A percentile compares a stretch with the other conserved stretches of the same genome.
These are phyloP conservation scores for Alloscopus bannaensis DNA, from an alignment of 2,888 invertebrate species.

Conservation along the genomic window DNA sequence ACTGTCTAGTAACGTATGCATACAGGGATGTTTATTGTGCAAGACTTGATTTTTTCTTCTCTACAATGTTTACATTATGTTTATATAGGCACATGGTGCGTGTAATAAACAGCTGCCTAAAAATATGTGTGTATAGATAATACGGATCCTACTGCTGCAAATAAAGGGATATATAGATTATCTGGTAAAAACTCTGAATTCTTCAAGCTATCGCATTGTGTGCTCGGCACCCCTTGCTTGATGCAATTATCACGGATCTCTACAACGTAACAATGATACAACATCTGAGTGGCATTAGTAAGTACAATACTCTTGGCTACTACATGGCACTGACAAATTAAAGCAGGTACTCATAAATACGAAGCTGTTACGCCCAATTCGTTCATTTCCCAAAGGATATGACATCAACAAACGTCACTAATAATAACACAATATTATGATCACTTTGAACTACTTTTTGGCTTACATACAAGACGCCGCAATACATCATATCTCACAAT, in stretches of 20 bases:
- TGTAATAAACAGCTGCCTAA: too few relatives aligned
- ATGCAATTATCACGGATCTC: background rate
- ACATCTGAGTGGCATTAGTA: background rate
- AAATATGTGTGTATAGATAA: background rate
- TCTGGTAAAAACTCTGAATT: too few relatives aligned
- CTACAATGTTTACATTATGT: too few relatives aligned
- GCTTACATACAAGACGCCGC: slow-evolving; percentile 5
- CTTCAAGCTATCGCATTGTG: too few relatives aligned
- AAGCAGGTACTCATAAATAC: slow-evolving; percentile 47
- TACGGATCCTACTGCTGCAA: background rate
- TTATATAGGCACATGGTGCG: too few relatives aligned
- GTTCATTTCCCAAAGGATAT: slow-evolving; percentile 54
- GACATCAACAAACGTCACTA: slow-evolving; percentile 40
- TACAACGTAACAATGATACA: slow-evolving; percentile 1
- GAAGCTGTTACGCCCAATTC: slow-evolving; percentile 56
- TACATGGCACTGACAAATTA: slow-evolving; percentile 47
- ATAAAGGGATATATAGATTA: too few relatives aligned
- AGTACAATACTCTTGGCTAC: background rate
- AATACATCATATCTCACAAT: background rate
- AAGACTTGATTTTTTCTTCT: too few relatives aligned
- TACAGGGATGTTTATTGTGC: background rate
- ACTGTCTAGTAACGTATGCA: too few relatives aligned
- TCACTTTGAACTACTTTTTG: slow-evolving; percentile 49
- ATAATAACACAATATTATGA: slow-evolving; percentile 53
- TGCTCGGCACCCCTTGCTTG: too few relatives aligned